These are phyloP conservation scores for Rhabdornis inornatus DNA, from an alignment of 2,113 vertebrate species.

Conservation along the genomic window DNA sequence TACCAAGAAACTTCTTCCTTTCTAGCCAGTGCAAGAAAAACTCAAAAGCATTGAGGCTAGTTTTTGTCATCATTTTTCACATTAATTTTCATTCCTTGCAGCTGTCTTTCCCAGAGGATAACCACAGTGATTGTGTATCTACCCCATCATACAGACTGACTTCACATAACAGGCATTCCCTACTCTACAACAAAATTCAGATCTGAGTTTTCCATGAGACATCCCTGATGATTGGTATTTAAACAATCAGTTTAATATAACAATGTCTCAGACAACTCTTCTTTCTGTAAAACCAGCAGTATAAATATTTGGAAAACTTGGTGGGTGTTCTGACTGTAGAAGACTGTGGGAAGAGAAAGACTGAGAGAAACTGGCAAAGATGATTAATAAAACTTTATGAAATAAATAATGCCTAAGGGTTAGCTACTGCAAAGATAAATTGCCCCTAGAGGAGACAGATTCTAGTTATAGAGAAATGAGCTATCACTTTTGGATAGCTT, in stretches of 20 bases:
- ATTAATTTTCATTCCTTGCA: neutral
- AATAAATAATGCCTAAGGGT: constrained; percentile 38
- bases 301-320: neutral
- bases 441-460: neutral
- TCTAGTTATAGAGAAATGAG: constrained; percentile 3
- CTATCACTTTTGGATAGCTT: constrained; percentile 28
- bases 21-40: neutral
- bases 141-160: accelerated
- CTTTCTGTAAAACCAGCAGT: neutral
- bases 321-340: neutral
- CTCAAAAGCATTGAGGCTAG: neutral
- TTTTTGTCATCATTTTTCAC: neutral
- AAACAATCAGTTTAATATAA: neutral
- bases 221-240: neutral
- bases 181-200: neutral
- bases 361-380: neutral
- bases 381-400: constrained; percentile 7
- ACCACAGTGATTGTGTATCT: neutral
- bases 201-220: neutral
- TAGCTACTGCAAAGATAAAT: constrained; percentile 35
- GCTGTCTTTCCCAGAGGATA: neutral
- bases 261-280: neutral
- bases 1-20: neutral
- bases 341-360: neutral
- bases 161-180: neutral